These are phyloP conservation scores for Origma solitaria DNA, from an alignment of 2,113 vertebrate species.

Conservation along the genomic window DNA sequence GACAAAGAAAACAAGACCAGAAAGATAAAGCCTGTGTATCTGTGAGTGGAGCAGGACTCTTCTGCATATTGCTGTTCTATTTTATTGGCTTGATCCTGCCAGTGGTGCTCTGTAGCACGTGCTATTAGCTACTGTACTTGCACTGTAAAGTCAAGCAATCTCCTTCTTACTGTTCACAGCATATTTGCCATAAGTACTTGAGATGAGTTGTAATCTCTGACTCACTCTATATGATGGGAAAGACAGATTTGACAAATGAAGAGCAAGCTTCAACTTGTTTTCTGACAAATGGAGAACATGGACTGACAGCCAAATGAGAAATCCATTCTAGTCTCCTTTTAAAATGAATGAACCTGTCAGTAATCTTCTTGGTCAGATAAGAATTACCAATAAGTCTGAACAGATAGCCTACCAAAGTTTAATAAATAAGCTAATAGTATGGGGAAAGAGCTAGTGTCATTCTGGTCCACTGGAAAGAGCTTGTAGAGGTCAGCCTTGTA, in stretches of 20 bases:
- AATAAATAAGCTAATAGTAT: conserved; percentile 23
- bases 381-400: conserved; percentile 37
- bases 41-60: background rate
- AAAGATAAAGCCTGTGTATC: background rate
- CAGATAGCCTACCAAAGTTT: conserved; percentile 30
- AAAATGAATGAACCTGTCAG: conserved; percentile 59
- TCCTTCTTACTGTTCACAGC: background rate
- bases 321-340: conserved; percentile 35
- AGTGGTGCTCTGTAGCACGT: background rate
- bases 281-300: conserved; percentile 42
- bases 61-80: background rate
- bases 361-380: conserved; percentile 41
- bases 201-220: conserved; percentile 42
- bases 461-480: background rate
- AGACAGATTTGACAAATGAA: conserved; percentile 58
- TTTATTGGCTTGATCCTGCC: background rate
- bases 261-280: conserved; percentile 22
- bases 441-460: background rate
- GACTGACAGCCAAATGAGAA: conserved; percentile 58
- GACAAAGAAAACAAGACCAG: background rate
- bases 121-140: background rate
- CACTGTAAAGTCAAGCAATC: conserved; percentile 1
- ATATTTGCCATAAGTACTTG: conserved; percentile 13
- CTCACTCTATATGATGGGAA: conserved; percentile 2
- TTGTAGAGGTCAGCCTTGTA: background rate